Evolutionary conservation across 1,140 invertebrate species (phyloP).

Genomic region (Magallana gigas): DNA sequence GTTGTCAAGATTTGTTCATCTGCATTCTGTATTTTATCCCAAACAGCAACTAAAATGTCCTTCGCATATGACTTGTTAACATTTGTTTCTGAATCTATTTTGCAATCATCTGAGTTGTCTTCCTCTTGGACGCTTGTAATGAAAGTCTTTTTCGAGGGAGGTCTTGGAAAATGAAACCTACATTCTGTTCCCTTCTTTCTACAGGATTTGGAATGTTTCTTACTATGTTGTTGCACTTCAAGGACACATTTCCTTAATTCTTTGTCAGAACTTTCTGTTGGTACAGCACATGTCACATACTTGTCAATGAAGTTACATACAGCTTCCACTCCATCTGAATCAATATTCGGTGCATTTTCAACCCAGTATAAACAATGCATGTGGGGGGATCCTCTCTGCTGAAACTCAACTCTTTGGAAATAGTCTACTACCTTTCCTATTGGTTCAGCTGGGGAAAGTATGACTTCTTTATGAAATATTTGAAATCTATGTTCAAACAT

Average conservation of each 20-base stretch:
- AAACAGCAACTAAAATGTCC: conserved; percentile 30
- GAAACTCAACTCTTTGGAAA: no score
- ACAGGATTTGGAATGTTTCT: no score
- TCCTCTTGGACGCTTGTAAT: conserved; percentile 26
- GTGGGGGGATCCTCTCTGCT: no score
- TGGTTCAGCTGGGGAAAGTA: conserved; percentile 31
- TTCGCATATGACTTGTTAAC: background rate
- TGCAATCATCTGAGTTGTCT: background rate
- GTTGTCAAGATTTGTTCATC: background rate
- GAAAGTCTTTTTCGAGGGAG: background rate
- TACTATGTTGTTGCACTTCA: background rate
- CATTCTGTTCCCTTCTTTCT: no score
- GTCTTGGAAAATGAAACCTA: no score
- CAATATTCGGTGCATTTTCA: no score
- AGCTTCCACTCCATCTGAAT: no score
- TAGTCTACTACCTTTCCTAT: no score
- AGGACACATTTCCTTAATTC: background rate
- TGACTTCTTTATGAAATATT: background rate
- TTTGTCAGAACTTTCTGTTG: no score
- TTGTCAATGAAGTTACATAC: no score
- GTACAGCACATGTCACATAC: no score
- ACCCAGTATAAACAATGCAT: no score
- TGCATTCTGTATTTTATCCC: conserved; percentile 1
- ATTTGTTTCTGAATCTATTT: conserved; percentile 2
- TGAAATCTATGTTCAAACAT: background rate